Evolutionary conservation across 2,888 invertebrate genomes (phyloP), one percentile per base, ranked within the genome.

Genomic region (Fragum sueziense): DNA sequence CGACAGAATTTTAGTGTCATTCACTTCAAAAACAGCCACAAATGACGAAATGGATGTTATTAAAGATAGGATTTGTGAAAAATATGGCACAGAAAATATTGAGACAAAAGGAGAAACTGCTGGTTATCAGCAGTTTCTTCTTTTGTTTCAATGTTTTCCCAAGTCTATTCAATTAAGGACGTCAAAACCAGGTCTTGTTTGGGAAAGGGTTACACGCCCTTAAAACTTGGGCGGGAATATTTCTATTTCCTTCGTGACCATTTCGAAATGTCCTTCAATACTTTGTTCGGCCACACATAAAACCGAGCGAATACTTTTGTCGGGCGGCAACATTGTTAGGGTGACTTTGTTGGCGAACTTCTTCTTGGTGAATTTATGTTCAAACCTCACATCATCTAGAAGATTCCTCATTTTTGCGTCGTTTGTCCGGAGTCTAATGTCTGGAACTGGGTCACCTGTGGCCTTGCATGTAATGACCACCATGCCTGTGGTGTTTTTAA

Each of bases 391-490:
- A 61, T 61, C 65, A 20, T 47, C 20, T 34, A 65, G 41, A n/a
- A 65, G 41, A 25, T 70, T 47, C 11, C 57, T 34, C 2, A 54
- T 57, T 11, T 71, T 29, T 37, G 34, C 17, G 9, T 20, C 0
- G 27, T 17, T n/a, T 4, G 20, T 6, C 6, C 27, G 59, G 2
- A 71, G 25, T 71, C 61, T 61, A 2, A 71, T 29, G 6, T 41
- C 37, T 1, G 71, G 71, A 27, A n/a, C 27, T 20, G 61, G 59
- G 11, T 37, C 61, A 6, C 71, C 59, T 22, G 61, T 27, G 3
- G 61, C 71, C 27, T 71, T 41, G 34, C 71, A 71, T 2, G 37
- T 25, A 3, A 71, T 29, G 20, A 61, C 59, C 1, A 59, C 57
- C 37, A 41, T 57, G 2, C n/a, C 47, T 41, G 71, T 61, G 61